Evolutionary conservation across 2,113 vertebrate genomes (phyloP).

Genomic region (Origma solitaria): DNA sequence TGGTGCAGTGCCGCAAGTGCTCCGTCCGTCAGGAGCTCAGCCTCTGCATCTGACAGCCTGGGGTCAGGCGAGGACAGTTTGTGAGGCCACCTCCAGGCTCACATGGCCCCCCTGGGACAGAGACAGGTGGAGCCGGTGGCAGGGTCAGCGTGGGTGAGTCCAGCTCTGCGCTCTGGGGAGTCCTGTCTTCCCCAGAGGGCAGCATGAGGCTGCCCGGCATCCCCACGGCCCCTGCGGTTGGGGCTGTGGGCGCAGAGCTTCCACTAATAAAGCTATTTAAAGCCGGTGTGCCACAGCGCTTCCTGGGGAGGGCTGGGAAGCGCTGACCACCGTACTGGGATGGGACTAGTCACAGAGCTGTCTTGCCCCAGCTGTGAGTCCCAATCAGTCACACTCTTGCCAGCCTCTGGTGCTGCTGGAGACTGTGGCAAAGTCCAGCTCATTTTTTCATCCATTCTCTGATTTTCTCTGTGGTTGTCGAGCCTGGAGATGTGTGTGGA

Average conservation of each 20-base stretch:
- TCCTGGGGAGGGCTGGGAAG: slow-evolving; percentile 19
- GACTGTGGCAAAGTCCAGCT: neutral
- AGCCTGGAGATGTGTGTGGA: neutral
- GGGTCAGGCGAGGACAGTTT: neutral
- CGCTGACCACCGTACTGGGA: fast-evolving
- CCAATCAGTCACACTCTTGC: fast-evolving
- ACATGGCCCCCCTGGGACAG: neutral
- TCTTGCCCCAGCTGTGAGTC: neutral
- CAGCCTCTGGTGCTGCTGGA: neutral
- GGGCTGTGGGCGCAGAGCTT: neutral
- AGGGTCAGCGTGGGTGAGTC: neutral
- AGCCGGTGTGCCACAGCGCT: neutral
- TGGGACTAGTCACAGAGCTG: fast-evolving
- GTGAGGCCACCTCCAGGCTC: neutral
- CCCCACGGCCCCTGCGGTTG: fast-evolving
- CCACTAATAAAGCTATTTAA: slow-evolving; percentile 69
- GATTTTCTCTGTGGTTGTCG: neutral
- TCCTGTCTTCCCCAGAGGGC: neutral
- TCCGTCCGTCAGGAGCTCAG: slow-evolving; percentile 90
- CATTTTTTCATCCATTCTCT: neutral
- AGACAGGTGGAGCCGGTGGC: neutral
- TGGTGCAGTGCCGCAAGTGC: slow-evolving; percentile 96
- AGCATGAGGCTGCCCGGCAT: neutral
- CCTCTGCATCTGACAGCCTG: slow-evolving; percentile 80
- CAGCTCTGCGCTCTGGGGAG: neutral